Base-by-base conservation (phyloP, 2,888 invertebrate genomes). In the Chrysomela aeneicollis region DNA sequence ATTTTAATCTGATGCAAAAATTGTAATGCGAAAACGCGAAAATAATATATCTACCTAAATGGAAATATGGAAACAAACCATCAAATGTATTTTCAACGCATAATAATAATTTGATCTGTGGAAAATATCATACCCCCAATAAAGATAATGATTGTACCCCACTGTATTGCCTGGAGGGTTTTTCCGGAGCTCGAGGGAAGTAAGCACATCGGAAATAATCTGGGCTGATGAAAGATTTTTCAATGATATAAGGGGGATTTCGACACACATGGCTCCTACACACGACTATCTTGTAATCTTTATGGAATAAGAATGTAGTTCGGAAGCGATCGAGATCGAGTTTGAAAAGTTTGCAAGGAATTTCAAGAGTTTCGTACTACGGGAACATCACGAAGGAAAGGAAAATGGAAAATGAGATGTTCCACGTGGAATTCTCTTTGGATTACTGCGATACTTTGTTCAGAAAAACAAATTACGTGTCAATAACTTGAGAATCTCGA, bases 281-380 rank as follows among this genome's bases (percentile, higher is more conserved):
- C 76, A 74, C 74, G 74, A 67, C 60, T 68, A 66, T 67, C 76
- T 67, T 76, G 77, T 80, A 80, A 80, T 80, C 79, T 79, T 80
- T 80, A 80, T 80, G 77, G 79, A 79, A 78, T 78, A 80, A 77
- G 77, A 75, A 76, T 79, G 79, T 79, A 66, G 68, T 66, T 66
- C 59, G 59, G 35, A 47, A 64, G 19, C 54, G 59, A 61, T 61
- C 61, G 65, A 67, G 55, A 61, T 61, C 59, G 65, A 69, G 61
- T 65, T 62, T 54, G 52, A 46, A 57, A 63, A 53, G 63, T 63
- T 63, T 61, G 15, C n/a, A 58, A 58, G 58, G 42, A 26, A 57
- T 57, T 46, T 26, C 12, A 32, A 1, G 46, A 47, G 18, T 26
- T 57, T 57, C 32, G 19, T 9, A 37, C 37, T 55, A 35, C 32